These are phyloP conservation scores for Caenorhabditis doughertyi DNA, from an alignment of 2,888 invertebrate genomes.

Conservation along the genomic window DNA sequence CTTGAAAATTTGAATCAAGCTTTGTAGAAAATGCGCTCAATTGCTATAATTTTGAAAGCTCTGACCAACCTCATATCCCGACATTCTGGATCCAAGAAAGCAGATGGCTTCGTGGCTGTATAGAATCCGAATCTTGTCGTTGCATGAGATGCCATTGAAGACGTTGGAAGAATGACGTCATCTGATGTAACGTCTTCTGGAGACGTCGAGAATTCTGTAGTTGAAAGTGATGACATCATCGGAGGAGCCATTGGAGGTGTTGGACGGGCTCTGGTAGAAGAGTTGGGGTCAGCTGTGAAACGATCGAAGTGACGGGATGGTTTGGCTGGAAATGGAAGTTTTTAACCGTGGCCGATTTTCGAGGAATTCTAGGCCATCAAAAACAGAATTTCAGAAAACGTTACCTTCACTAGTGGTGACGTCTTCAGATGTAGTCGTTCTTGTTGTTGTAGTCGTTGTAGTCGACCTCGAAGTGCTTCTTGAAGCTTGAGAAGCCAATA, in stretches of 20 bases:
- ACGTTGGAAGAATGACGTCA: conserved; percentile 14
- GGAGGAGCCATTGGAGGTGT: conserved; percentile 63
- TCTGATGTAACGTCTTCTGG: conserved; percentile 14
- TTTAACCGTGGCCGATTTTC: too few relatives aligned
- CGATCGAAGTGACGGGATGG: conserved; percentile 52
- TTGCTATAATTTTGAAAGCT: too few relatives aligned
- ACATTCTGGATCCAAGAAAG: conserved; percentile 70
- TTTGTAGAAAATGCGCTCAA: too few relatives aligned
- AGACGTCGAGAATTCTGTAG: conserved; percentile 34
- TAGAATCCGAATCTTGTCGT: conserved; percentile 61
- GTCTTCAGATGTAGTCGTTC: conserved; percentile 29
- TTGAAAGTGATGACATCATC: conserved; percentile 36
- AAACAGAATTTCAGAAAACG: too few relatives aligned
- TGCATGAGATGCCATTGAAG: conserved; percentile 34
- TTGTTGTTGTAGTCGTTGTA: conserved; percentile 32
- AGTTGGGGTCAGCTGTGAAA: conserved; percentile 47
- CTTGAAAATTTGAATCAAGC: too few relatives aligned
- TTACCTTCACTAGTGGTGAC: conserved; percentile 27
- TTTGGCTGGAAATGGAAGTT: conserved; percentile 9
- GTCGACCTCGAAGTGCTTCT: conserved; percentile 17
- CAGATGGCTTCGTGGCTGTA: conserved; percentile 69
- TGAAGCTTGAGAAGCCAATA: conserved; percentile 46
- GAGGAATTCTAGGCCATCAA: background rate
- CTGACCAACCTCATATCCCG: conserved; percentile 67
- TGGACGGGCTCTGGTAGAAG: conserved; percentile 39